Conservation (phyloP, 2,113 vertebrate genomes). For the Elephas maximus region DNA sequence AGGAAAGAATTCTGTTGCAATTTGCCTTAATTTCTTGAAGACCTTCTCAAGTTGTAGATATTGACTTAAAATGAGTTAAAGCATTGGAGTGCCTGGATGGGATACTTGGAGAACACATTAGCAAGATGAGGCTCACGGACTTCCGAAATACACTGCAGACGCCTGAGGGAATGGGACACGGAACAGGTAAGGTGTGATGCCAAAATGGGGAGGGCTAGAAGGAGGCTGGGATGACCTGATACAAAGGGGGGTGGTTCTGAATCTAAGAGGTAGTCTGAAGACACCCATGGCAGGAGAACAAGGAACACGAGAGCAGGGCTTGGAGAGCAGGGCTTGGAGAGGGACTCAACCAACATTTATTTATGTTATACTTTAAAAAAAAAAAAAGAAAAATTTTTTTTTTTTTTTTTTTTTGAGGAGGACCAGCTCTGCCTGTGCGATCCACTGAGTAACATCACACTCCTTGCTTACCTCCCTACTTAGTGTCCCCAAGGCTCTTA, state of each 20-base stretch:
- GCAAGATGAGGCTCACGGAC: not conserved
- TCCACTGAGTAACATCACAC: not conserved
- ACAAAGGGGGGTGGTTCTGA: not conserved
- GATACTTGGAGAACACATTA: fast-evolving
- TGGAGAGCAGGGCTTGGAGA: not conserved
- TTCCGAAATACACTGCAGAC: not conserved
- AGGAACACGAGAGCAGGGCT: not conserved
- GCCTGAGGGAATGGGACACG: not conserved
- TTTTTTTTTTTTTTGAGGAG: not conserved
- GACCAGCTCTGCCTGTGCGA: not conserved
- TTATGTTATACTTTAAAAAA: too few relatives aligned
- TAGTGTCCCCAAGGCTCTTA: not conserved
- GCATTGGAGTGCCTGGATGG: not conserved
- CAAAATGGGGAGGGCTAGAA: not conserved
- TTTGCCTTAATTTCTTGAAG: not conserved
- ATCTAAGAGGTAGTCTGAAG: not conserved
- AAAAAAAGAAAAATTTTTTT: too few relatives aligned
- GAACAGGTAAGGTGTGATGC: not conserved
- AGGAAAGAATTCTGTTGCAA: not conserved
- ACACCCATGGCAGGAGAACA: not conserved
- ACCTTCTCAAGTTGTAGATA: not conserved
- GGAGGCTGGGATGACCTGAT: not conserved
- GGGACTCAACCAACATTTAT: not conserved
- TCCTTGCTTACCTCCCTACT: not conserved
- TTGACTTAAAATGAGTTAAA: not conserved